A percentile compares a stretch with the other conserved stretches of the same genome.
Evolutionary conservation across 2,113 vertebrate species (phyloP).

Genomic region (Triplophysa siluroides): DNA sequence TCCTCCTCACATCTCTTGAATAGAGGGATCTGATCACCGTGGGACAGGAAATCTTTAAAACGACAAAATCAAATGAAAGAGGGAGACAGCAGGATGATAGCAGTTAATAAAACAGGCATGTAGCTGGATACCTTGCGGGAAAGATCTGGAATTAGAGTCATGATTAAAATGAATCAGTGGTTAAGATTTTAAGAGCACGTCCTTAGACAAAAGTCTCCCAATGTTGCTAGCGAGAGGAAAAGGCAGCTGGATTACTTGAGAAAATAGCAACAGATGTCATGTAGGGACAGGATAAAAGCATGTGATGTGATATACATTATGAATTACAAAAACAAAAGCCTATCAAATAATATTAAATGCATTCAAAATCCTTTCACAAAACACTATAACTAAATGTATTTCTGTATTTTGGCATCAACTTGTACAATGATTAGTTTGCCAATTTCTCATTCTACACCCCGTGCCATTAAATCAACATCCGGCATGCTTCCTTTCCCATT

Average conservation of each 20-base stretch:
- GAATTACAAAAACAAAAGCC: neutral
- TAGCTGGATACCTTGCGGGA: constrained; percentile 73
- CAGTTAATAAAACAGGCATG: constrained; percentile 74
- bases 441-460: constrained; percentile 10
- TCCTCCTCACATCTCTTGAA: neutral
- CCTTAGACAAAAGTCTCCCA: constrained; percentile 57
- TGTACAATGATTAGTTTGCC: neutral
- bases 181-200: constrained; percentile 36
- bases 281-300: neutral
- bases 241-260: constrained; percentile 28
- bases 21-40: neutral
- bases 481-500: neutral
- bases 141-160: constrained; percentile 70
- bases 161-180: constrained; percentile 76
- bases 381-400: too few relatives aligned
- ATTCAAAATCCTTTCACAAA: neutral
- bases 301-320: neutral
- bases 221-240: constrained; percentile 32
- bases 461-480: neutral
- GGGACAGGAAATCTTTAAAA: constrained; percentile 66
- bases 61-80: constrained; percentile 55
- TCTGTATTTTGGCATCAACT: too few relatives aligned
- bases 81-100: constrained; percentile 51
- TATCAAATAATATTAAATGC: neutral
- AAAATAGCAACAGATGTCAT: constrained; percentile 15